Conservation (phyloP, 2,888 invertebrate genomes). For the Anthophora plumipes region DNA sequence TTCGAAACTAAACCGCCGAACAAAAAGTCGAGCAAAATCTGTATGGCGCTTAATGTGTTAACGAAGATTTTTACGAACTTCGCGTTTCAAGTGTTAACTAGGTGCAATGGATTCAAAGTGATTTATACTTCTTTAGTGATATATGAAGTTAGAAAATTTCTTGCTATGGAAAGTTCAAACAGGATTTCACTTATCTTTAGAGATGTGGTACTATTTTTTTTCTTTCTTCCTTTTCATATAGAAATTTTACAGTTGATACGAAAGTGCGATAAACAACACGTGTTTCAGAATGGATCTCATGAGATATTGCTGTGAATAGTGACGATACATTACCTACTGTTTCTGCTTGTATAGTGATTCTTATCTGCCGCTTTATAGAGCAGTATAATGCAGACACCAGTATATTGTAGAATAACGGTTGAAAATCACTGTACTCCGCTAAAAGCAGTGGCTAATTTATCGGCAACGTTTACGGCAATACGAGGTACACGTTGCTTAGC, state of each 20-base stretch:
- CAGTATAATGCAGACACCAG: background rate
- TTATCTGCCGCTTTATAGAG: constrained; percentile 1
- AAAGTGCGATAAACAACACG: background rate
- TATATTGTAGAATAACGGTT: background rate
- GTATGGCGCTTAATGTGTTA: too few species aligned
- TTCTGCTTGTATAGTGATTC: constrained; percentile 15
- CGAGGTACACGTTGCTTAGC: background rate
- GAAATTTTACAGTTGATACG: background rate
- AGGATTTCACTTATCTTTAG: too few species aligned
- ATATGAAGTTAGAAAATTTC: too few species aligned
- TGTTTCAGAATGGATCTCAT: background rate
- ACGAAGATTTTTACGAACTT: too few species aligned
- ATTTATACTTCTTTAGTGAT: too few species aligned
- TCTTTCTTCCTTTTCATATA: too few species aligned
- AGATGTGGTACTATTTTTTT: background rate
- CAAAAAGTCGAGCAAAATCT: too few species aligned
- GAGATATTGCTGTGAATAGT: constrained; percentile 10
- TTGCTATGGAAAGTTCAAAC: too few species aligned
- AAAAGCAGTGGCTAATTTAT: constrained; percentile 16
- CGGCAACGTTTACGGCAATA: background rate
- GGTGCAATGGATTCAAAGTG: too few species aligned
- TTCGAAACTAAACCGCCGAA: too few species aligned
- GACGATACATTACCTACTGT: background rate
- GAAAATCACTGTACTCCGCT: constrained; percentile 6
- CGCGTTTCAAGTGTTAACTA: too few species aligned